phyloP scores from a whole-genome alignment of 2,113 vertebrate species.

The Climacteris rufus region DNA sequence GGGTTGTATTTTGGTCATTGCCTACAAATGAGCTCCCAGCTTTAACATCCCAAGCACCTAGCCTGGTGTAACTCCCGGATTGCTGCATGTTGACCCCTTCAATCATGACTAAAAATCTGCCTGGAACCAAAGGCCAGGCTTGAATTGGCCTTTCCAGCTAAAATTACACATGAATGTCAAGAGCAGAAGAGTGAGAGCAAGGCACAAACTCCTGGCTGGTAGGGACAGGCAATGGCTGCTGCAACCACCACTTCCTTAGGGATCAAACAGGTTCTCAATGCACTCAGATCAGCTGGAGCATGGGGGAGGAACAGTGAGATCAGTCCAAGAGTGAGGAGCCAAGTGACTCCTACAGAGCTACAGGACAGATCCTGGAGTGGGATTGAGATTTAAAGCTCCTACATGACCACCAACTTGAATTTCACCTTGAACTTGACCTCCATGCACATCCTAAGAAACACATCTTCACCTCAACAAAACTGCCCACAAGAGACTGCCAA shows the following conservation, averaged over 20 bases:
- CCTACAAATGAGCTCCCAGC: not conserved
- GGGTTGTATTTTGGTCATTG: not conserved
- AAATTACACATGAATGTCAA: not conserved
- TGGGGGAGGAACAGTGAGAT: not conserved
- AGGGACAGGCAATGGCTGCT: accelerated
- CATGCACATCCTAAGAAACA: accelerated
- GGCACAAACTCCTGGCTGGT: not conserved
- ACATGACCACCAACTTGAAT: not conserved
- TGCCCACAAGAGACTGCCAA: not conserved
- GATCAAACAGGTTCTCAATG: not conserved
- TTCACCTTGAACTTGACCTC: not conserved
- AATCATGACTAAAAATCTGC: not conserved
- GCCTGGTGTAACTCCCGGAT: accelerated
- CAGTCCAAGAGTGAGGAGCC: not conserved
- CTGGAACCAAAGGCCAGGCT: not conserved
- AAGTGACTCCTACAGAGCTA: not conserved
- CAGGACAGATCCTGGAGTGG: not conserved
- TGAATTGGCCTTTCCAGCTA: not conserved
- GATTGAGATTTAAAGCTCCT: not conserved
- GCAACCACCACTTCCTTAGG: not conserved
- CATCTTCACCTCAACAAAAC: not conserved
- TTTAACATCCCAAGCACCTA: not conserved
- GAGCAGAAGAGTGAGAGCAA: not conserved
- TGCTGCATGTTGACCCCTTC: not conserved
- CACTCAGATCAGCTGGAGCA: not conserved